Conservation (phyloP, 2,888 invertebrate genomes). For the Cyclophora albipunctata region DNA sequence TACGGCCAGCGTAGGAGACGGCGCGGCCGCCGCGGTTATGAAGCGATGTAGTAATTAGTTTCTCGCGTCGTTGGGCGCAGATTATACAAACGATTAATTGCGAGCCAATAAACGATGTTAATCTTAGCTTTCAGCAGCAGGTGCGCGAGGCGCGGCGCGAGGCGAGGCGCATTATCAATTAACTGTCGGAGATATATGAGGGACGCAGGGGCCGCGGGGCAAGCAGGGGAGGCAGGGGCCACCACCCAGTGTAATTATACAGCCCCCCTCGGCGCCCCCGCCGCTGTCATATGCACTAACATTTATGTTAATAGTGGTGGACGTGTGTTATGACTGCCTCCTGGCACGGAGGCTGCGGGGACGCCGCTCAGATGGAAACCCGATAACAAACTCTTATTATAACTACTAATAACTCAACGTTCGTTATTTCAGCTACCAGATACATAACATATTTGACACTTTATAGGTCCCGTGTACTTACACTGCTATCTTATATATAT, state of each 20-base stretch:
- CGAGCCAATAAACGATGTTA: constrained; percentile 55
- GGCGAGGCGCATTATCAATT: constrained; percentile 49
- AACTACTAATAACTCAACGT: too few species aligned
- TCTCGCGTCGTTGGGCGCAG: constrained; percentile 48
- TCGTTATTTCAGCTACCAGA: too few species aligned
- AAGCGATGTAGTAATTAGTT: constrained; percentile 41
- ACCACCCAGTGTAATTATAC: constrained; percentile 36
- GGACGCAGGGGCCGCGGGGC: constrained; percentile 26
- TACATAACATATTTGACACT: too few species aligned
- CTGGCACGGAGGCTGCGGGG: neutral
- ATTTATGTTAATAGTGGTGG: constrained; percentile 38
- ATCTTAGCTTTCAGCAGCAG: constrained; percentile 63
- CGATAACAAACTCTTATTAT: neutral
- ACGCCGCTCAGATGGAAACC: constrained; percentile 1
- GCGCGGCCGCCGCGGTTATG: neutral
- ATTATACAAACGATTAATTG: constrained; percentile 59
- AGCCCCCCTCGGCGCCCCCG: constrained; percentile 13
- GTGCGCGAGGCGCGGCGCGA: constrained; percentile 18
- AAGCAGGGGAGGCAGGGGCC: constrained; percentile 13
- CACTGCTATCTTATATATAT: too few species aligned
- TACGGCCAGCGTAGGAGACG: neutral
- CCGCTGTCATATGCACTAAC: constrained; percentile 47
- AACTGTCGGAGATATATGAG: constrained; percentile 37
- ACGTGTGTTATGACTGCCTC: constrained; percentile 7
- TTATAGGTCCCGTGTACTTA: too few species aligned